Conservation (phyloP, 2,888 invertebrate genomes). For the Congeria kusceri region DNA sequence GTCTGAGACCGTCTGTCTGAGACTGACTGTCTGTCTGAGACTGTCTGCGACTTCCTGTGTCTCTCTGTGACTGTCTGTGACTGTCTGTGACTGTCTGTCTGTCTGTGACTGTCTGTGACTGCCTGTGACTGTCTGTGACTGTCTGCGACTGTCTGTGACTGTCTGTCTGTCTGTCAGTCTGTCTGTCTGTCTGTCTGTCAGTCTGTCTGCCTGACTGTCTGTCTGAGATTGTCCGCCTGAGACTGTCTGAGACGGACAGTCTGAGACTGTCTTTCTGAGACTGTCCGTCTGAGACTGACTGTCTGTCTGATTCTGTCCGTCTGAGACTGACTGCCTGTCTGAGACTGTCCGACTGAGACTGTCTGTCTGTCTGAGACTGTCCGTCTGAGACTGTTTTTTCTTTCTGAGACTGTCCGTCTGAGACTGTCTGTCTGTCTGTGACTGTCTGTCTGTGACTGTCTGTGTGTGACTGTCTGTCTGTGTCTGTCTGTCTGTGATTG, state of each 20-base stretch:
- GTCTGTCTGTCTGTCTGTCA: constrained; percentile 17
- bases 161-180: too few species aligned
- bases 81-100: background rate
- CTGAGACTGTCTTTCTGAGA: background rate
- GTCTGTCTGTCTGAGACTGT: background rate
- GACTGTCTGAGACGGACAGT: background rate
- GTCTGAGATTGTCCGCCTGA: too few species aligned
- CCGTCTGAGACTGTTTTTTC: background rate
- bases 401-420: background rate
- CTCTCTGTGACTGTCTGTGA: too few species aligned
- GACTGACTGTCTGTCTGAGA: too few species aligned
- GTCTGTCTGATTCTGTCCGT: background rate
- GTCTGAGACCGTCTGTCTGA: too few species aligned
- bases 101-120: constrained; percentile 6
- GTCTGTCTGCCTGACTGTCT: constrained; percentile 16
- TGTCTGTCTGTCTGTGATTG: too few species aligned
- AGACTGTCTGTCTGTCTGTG: constrained; percentile 1
- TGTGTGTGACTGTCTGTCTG: too few species aligned
- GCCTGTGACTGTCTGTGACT: too few species aligned
- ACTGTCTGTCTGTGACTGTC: too few species aligned
- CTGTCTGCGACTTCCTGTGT: too few species aligned
- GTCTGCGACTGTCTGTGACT: background rate
- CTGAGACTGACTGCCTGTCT: constrained; percentile 13
- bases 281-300: background rate
- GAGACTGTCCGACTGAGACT: too few species aligned